These are phyloP conservation scores for Trachelipus rathkii DNA, from an alignment of 1,140 invertebrate species.

Conservation along the genomic window DNA sequence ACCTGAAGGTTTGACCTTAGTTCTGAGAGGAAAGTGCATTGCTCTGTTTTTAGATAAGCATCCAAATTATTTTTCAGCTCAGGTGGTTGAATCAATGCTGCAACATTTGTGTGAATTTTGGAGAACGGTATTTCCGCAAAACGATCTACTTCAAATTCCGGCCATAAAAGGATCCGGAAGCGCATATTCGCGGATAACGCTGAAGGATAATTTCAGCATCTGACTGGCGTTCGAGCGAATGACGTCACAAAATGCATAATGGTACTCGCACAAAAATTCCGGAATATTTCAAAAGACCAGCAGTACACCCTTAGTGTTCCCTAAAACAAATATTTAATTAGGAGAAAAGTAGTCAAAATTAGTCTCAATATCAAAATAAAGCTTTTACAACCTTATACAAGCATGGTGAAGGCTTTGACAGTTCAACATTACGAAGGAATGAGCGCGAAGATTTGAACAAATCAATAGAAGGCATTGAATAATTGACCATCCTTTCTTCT, in stretches of 20 bases:
- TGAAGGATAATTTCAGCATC: conserved; percentile 97
- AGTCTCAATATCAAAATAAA: not conserved
- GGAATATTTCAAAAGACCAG: conserved; percentile 95
- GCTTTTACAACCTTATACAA: conserved; percentile 68
- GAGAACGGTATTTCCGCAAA: conserved; percentile 75
- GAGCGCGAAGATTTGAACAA: conserved; percentile 95
- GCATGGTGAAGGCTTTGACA: conserved; percentile 82
- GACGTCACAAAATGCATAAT: conserved; percentile 98
- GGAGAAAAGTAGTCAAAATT: not conserved
- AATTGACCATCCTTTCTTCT: conserved; percentile 61
- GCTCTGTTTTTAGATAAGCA: conserved; percentile 91
- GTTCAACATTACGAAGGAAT: conserved; percentile 91
- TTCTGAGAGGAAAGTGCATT: conserved; percentile 91
- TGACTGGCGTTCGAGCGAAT: conserved; percentile 98
- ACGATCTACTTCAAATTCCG: conserved; percentile 94
- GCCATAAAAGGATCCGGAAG: conserved; percentile 97
- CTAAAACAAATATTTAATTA: conserved; percentile 51
- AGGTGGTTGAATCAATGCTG: conserved; percentile 75
- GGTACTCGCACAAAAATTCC: conserved; percentile 97
- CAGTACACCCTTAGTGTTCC: conserved; percentile 92
- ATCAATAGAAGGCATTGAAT: conserved; percentile 82
- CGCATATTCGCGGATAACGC: conserved; percentile 98
- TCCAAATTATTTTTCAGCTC: conserved; percentile 92
- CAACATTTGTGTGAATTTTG: conserved; percentile 83
- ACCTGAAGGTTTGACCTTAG: conserved; percentile 81